A percentile compares a stretch with the other conserved stretches of the same genome.
These are phyloP conservation scores for Contarinia nasturtii DNA, from an alignment of 1,140 invertebrate species.

Conservation along the genomic window DNA sequence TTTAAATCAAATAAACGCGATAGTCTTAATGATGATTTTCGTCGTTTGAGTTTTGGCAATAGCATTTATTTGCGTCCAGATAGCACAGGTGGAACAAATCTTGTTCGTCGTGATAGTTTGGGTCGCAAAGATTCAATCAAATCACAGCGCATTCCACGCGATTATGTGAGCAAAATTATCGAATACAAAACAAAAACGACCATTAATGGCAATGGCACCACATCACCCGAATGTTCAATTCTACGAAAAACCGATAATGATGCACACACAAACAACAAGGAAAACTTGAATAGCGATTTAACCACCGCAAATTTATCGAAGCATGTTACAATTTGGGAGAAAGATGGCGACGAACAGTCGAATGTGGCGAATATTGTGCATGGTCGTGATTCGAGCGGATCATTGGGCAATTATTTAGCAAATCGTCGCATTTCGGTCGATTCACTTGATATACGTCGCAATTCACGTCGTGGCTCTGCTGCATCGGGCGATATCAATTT, in stretches of 20 bases:
- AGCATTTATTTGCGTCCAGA: neutral
- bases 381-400: neutral
- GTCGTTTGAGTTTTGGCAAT: neutral
- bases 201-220: neutral
- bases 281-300: neutral
- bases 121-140: neutral
- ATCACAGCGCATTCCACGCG: neutral
- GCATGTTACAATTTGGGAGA: neutral
- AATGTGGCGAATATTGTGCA: neutral
- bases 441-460: neutral
- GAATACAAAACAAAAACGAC: neutral
- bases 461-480: neutral
- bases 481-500: neutral
- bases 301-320: neutral
- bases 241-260: neutral
- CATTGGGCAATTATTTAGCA: neutral
- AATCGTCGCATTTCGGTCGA: conserved; percentile 1
- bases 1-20: neutral
- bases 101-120: neutral
- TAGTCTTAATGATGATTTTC: neutral
- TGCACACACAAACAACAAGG: neutral
- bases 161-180: neutral
- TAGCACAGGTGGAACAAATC: neutral
- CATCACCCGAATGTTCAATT: neutral
- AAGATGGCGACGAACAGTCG: neutral